phyloP scores from a whole-genome alignment of 2,888 invertebrate species.

The Monopis laevigella region DNA sequence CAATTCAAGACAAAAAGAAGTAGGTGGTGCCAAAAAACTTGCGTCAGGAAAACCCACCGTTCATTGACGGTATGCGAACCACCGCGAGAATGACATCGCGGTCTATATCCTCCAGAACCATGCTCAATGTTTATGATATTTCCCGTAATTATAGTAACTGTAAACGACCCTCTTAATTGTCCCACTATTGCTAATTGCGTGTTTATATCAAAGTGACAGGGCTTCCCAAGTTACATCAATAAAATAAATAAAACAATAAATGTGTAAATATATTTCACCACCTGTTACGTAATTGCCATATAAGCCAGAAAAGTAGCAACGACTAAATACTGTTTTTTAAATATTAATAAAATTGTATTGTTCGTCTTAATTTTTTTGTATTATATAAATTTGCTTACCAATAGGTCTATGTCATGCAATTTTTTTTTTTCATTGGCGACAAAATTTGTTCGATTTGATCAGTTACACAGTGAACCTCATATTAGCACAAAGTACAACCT shows the following conservation, averaged over 20 bases:
- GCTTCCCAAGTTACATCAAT: neutral
- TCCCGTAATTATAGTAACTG: constrained; percentile 55
- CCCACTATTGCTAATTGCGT: constrained; percentile 32
- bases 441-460: no score
- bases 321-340: no score
- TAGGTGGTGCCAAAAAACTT: constrained; percentile 28
- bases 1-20: constrained; percentile 19
- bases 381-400: no score
- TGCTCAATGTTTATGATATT: constrained; percentile 47
- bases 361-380: no score
- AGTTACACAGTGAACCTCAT: no score
- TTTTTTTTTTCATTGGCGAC: no score
- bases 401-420: no score
- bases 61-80: constrained; percentile 3
- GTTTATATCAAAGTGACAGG: constrained; percentile 5
- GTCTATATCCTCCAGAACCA: constrained; percentile 31
- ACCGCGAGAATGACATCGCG: constrained; percentile 1
- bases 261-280: neutral
- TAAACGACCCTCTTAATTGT: constrained; percentile 36
- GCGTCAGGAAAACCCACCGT: constrained; percentile 41
- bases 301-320: neutral
- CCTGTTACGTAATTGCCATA: neutral
- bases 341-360: no score
- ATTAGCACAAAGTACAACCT: no score
- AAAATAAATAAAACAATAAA: neutral